Evolutionary conservation across 2,797 vertebrate genomes (phyloP).

Genomic region (Australoheros facetus): DNA sequence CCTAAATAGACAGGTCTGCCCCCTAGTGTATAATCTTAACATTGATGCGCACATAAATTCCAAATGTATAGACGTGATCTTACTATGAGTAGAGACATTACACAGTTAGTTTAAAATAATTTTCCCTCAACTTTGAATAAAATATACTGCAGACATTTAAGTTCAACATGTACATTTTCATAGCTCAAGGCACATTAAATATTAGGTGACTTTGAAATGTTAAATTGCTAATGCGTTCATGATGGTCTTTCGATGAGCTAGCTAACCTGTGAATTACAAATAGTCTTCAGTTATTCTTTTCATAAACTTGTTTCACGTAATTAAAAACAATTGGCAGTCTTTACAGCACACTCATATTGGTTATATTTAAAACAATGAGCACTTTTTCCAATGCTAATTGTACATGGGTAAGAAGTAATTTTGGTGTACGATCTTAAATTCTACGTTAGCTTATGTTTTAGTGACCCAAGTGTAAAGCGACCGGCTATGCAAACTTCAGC

Average conservation of each 20-base stretch:
- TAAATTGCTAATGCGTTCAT: background rate
- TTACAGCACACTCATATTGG: background rate
- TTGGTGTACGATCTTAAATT: background rate
- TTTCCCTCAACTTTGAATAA: background rate
- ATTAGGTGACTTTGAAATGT: background rate
- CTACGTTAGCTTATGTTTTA: background rate
- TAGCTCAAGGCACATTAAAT: background rate
- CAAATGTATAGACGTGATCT: background rate
- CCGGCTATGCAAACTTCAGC: background rate
- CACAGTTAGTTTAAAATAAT: background rate
- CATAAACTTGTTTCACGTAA: background rate
- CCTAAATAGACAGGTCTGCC: slow-evolving; percentile 17
- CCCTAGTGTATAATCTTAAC: slow-evolving; percentile 34
- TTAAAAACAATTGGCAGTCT: background rate
- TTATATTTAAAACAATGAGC: background rate
- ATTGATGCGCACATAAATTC: background rate
- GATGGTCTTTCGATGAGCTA: background rate
- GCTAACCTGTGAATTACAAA: background rate
- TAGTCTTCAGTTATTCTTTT: background rate
- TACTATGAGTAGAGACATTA: background rate
- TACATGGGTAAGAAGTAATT: background rate
- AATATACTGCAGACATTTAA: background rate
- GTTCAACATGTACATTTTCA: background rate
- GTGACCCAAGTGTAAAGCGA: background rate
- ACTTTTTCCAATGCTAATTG: background rate